Base-by-base conservation (phyloP, 2,113 vertebrate species). In the Odontophorus gujanensis region DNA sequence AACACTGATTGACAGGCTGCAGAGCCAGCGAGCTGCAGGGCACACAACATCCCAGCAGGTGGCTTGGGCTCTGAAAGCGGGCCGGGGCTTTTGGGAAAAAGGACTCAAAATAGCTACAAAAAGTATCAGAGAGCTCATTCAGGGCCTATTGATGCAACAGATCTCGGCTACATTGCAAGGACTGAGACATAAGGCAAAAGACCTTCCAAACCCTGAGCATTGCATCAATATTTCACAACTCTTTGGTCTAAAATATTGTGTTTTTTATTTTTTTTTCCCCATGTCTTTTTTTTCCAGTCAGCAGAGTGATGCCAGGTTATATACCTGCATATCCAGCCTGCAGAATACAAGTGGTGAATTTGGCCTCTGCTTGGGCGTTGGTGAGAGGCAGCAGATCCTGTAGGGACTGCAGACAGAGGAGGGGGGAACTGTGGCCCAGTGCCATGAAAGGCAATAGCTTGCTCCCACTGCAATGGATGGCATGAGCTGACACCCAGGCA, bases 101-200 rank as follows among this genome's bases (percentile, higher is more conserved):
- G 62, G 82, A 36, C 80, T 87, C 72, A 69, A 90, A 95, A 95
- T 73, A 95, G 73, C 80, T 90, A 40, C 73, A 63, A 69, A 59
- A 79, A 57, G 25, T 75, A 81, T 43, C 72, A 85, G 55, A 50
- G 45, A 71, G 61, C 83, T 75, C 81, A 81, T 85, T 95, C 85
- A 61, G 40, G 85, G 65, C 63, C 85, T 94, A 67, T 81, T 93
- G 61, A 78, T 81, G 82, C 51, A 86, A 65, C n/a, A 86, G 76
- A 81, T 68, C 90, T 75, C 57, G 53, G 80, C 47, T 81, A 43
- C 32, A 11, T 85, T 81, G 87, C 43, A 85, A n/a, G 7, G 66
- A 81, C 53, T 53, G 76, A 88, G 65, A n/a, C 11, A 1, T n/a
- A 51, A 85, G 13, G 18, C 0, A 1, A 80, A 83, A 84, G 36